Base-by-base conservation (phyloP, 2,888 invertebrate genomes). In the Leptopilina drosophilae region DNA sequence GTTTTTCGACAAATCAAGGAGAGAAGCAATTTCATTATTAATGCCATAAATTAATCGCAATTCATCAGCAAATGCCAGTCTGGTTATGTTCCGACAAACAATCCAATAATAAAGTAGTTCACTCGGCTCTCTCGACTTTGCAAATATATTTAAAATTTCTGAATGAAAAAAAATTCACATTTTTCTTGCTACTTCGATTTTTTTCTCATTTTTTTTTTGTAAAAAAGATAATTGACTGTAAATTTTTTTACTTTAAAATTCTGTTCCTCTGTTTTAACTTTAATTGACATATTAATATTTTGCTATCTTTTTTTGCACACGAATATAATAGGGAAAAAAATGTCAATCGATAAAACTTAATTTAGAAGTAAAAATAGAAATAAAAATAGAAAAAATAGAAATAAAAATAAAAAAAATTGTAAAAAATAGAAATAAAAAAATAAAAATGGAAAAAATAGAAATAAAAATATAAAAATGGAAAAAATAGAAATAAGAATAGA, bases 31-130 rank as follows among this genome's bases (percentile, higher is more conserved):
- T 53, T 69, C 69, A 53, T 53, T 69, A 26, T 69, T 69, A 26
- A 53, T 53, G 6, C 14, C 53, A 49, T 53, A 26, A 53, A 69
- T 26, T 12, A 56, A 1, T 14, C 53, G 56, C 33, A 73, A 56
- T 33, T 56, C 56, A n/a, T 73, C n/a, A 73, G 26, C 0, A 56
- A 73, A 73, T 33, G 20, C 2, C 1, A 9, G 33, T 56, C 42
- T 94, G 33, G 84, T 84, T 81, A 81, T 84, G 76, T 84, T 84
- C 64, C 77, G 82, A 84, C 84, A 84, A 78, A 82, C 79, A 64
- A 82, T 80, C 84, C 84, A 84, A 69, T 82, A 81, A 73, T 84
- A 82, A 46, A 73, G 64, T n/a, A 84, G 42, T 79, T 83, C 84
- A 9, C 82, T 81, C n/a, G 84, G 83, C 67, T 84, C 82, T 64